phyloP scores from a whole-genome alignment of 1,140 invertebrate species.

The Drosophila oshimai region DNA sequence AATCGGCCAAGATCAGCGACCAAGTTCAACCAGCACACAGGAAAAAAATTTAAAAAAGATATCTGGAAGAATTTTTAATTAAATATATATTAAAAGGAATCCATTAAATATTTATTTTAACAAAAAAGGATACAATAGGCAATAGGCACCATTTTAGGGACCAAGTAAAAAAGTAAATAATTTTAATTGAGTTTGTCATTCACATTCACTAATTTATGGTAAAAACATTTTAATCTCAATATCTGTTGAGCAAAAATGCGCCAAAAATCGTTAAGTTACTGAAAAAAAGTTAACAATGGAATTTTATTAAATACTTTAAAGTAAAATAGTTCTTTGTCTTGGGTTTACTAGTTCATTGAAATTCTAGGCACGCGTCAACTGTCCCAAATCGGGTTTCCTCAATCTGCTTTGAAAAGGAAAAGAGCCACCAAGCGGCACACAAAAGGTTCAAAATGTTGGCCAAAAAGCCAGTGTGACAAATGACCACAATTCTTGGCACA shows the following conservation, averaged over 20 bases:
- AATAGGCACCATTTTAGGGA: too few relatives aligned
- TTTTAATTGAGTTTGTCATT: too few relatives aligned
- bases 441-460: constrained; percentile 29
- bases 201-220: too few relatives aligned
- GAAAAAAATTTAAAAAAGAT: background rate
- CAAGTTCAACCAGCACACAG: background rate
- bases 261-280: too few relatives aligned
- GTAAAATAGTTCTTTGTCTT: background rate
- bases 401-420: constrained; percentile 16
- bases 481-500: constrained; percentile 45
- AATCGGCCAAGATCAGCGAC: background rate
- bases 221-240: too few relatives aligned
- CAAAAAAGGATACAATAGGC: background rate
- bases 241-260: too few relatives aligned
- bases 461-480: constrained; percentile 36
- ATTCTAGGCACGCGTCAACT: constrained; percentile 11
- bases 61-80: background rate
- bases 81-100: background rate
- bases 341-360: constrained; percentile 6
- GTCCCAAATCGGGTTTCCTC: constrained; percentile 36
- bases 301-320: too few relatives aligned
- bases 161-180: too few relatives aligned
- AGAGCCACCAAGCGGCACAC: background rate
- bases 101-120: background rate
- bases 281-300: too few relatives aligned